phyloP scores from a whole-genome alignment of 2,113 vertebrate species.

The Sylvietta virens region DNA sequence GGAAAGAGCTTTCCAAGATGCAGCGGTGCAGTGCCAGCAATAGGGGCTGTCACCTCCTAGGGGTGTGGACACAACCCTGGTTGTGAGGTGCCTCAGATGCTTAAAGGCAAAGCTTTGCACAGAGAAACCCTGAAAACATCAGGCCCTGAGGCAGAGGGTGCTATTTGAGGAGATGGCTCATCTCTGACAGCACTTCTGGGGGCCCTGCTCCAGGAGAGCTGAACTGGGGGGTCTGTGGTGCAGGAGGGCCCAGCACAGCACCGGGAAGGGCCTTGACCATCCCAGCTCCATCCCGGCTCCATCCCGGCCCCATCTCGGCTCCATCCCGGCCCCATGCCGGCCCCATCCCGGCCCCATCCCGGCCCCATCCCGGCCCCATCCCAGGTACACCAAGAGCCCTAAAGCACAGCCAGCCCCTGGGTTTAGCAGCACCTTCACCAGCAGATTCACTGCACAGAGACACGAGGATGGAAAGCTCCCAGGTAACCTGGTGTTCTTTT shows the following conservation, averaged over 20 bases:
- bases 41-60: neutral
- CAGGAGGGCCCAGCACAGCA: neutral
- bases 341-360: neutral
- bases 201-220: neutral
- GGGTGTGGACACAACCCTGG: fast-evolving
- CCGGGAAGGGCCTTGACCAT: neutral
- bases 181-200: fast-evolving
- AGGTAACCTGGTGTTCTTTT: too few relatives aligned
- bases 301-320: neutral
- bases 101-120: neutral
- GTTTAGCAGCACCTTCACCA: neutral
- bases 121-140: fast-evolving
- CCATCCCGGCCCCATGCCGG: neutral
- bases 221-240: fast-evolving
- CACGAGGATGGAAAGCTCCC: too few relatives aligned
- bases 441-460: fast-evolving
- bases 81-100: fast-evolving
- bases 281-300: neutral
- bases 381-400: neutral
- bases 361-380: too few relatives aligned
- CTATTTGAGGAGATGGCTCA: neutral
- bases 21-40: neutral
- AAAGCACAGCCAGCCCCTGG: neutral
- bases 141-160: fast-evolving
- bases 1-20: neutral